phyloP scores from a whole-genome alignment of 2,888 invertebrate species.

The Pharmacophagus antenor region DNA sequence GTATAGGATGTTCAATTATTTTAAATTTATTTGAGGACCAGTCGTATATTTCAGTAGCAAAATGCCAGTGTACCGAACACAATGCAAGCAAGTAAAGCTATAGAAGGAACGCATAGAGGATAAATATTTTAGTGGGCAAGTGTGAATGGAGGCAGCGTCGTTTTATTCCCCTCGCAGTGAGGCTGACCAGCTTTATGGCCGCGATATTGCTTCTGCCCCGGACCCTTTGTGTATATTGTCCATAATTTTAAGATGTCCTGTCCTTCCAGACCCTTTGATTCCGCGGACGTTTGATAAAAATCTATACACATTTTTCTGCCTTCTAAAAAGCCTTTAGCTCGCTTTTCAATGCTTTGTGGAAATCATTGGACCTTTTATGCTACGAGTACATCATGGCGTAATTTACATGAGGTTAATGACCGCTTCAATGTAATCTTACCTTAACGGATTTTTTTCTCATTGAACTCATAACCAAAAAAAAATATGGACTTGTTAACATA shows the following conservation, averaged over 20 bases:
- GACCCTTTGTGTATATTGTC: constrained; percentile 50
- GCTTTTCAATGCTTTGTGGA: constrained; percentile 6
- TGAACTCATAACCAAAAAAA: background rate
- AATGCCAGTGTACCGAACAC: constrained; percentile 35
- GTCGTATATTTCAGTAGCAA: constrained; percentile 37
- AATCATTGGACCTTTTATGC: constrained; percentile 7
- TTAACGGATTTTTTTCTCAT: background rate
- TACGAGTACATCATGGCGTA: constrained; percentile 2
- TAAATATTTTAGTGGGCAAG: constrained; percentile 70
- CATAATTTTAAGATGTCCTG: constrained; percentile 36
- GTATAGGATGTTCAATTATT: constrained; percentile 26
- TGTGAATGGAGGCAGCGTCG: constrained; percentile 67
- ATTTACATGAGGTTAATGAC: constrained; percentile 15
- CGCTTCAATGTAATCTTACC: constrained; percentile 4
- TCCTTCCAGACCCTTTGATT: constrained; percentile 29
- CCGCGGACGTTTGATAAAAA: constrained; percentile 27
- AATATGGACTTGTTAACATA: no score
- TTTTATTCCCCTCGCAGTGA: constrained; percentile 56
- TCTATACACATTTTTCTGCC: constrained; percentile 11
- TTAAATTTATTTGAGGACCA: constrained; percentile 29
- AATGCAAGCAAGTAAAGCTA: constrained; percentile 27
- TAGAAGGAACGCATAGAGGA: constrained; percentile 35
- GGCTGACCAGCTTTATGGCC: constrained; percentile 61
- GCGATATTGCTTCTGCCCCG: constrained; percentile 48
- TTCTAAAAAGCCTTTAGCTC: background rate